Evolutionary conservation across 2,888 invertebrate genomes (phyloP), one percentile per base, ranked within the genome.

Genomic region (Trachelus stipa): DNA sequence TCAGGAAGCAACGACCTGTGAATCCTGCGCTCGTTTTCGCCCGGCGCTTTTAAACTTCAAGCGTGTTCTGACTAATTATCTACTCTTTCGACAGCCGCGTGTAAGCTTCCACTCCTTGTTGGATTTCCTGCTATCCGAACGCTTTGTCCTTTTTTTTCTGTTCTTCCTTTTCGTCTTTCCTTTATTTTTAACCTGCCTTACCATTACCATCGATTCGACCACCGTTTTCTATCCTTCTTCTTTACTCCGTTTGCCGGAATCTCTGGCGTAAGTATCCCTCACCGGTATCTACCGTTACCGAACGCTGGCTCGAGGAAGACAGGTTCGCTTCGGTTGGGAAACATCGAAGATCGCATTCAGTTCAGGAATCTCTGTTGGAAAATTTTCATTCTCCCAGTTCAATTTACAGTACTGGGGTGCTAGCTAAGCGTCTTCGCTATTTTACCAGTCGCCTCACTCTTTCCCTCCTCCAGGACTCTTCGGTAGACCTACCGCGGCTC

Each of bases 401-500:
- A 9, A 9, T 2, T 15, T 56, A 1, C 6, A 23, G 23, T 56
- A 15, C 23, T 23, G 23, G 40, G 23, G 9, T 56, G 40, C 23
- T 2, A 56, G 40, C 40, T 56, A 9, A 56, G 40, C 35, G 3
- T 23, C 9, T 23, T 56, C 15, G 23, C 40, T 9, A 23, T 23
- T 56, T 56, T 56, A 23, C 9, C 40, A 56, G 40, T 56, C 40
- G 40, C 9, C 9, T 56, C 23, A 2, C 40, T 56, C 23, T 23
- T 23, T 23, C 6, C 23, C 40, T 40, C 40, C 23, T 23, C 23
- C 40, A 56, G 23, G 40, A 23, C 1, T 56, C 40, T 56, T 35
- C 12, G 23, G 40, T 23, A 23, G 40, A 56, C 40, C 31, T 11
- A 78, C 68, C 73, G 75, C 76, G 78, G 76, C 69, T 78, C 76